Evolutionary conservation across 2,888 invertebrate genomes (phyloP).

Genomic region (Cylloceria caligata): DNA sequence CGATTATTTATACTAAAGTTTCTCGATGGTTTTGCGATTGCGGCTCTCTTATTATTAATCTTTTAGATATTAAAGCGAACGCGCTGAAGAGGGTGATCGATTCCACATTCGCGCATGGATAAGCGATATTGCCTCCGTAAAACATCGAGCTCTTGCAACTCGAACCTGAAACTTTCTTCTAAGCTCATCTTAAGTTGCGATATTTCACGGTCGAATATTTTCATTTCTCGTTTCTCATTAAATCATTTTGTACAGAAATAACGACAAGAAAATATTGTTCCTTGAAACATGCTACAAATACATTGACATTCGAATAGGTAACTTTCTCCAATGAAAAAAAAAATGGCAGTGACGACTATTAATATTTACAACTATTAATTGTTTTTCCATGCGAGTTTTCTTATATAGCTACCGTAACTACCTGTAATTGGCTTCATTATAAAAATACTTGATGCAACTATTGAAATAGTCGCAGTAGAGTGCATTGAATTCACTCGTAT

Average conservation of each 20-base stretch:
- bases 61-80: slow-evolving; percentile 23
- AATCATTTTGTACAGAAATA: not conserved
- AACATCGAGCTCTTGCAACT: not conserved
- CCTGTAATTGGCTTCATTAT: too few relatives aligned
- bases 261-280: not conserved
- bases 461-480: too few relatives aligned
- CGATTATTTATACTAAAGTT: slow-evolving; percentile 54
- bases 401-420: too few relatives aligned
- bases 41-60: slow-evolving; percentile 35
- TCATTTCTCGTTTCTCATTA: not conserved
- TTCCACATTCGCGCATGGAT: slow-evolving; percentile 11
- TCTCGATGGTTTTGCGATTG: slow-evolving; percentile 49
- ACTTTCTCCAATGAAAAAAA: too few relatives aligned
- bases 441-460: too few relatives aligned
- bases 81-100: slow-evolving; percentile 41
- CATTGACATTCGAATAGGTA: not conserved
- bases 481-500: not conserved
- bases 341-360: too few relatives aligned
- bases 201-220: slow-evolving; percentile 1
- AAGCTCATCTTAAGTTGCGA: not conserved
- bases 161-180: not conserved
- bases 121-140: not conserved
- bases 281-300: not conserved
- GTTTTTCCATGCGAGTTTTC: too few relatives aligned
- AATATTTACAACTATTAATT: too few relatives aligned